Percentiles rank a stretch among this genome's conserved stretches.
phyloP scores from a whole-genome alignment of 2,113 vertebrate species.

The Tautogolabrus adspersus region DNA sequence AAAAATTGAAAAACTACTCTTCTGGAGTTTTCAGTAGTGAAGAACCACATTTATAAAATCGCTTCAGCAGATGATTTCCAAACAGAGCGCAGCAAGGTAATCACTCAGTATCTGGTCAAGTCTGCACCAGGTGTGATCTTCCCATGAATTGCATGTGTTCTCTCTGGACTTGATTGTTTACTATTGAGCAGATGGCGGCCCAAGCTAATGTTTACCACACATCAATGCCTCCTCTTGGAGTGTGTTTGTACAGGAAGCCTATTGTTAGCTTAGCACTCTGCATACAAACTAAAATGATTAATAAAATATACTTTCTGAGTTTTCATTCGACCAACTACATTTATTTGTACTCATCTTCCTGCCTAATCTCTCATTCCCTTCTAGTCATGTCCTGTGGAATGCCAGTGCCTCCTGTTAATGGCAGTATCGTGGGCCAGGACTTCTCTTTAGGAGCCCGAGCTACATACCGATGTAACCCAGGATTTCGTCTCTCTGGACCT shows the following conservation, averaged over 20 bases:
- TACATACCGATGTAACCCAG: conserved; percentile 90
- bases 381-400: conserved; percentile 95
- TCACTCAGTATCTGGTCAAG: conserved; percentile 35
- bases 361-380: neutral
- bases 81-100: conserved; percentile 26
- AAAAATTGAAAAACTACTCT: conserved; percentile 7
- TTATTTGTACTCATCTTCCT: neutral
- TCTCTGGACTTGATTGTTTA: conserved; percentile 61
- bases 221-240: conserved; percentile 32
- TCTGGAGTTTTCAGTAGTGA: conserved; percentile 2
- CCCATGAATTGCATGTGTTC: conserved; percentile 59
- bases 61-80: conserved; percentile 7
- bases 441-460: conserved; percentile 93
- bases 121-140: conserved; percentile 68
- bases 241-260: conserved; percentile 50
- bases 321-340: neutral
- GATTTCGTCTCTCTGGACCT: conserved; percentile 87
- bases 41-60: conserved; percentile 19
- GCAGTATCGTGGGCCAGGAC: conserved; percentile 92
- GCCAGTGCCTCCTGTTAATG: conserved; percentile 90
- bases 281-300: conserved; percentile 38
- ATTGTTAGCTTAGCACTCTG: conserved; percentile 33
- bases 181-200: conserved; percentile 56
- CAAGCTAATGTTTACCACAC: conserved; percentile 67
- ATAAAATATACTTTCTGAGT: conserved; percentile 8